phyloP scores from a whole-genome alignment of 1,140 invertebrate genomes.

The Nephotettix cincticeps region DNA sequence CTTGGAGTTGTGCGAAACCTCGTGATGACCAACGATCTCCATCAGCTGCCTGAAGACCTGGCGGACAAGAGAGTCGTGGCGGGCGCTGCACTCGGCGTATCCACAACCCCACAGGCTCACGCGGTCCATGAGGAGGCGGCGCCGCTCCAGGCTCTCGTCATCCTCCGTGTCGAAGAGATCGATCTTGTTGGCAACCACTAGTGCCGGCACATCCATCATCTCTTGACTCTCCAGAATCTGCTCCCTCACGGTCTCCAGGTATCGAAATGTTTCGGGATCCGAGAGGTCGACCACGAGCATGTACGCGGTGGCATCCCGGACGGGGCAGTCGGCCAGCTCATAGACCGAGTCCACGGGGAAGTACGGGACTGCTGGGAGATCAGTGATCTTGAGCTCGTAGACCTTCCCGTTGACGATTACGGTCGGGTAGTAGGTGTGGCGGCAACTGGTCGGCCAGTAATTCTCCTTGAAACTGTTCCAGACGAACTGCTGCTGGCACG shows the following conservation, averaged over 20 bases:
- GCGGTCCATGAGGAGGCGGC: conserved; percentile 80
- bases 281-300: conserved; percentile 91
- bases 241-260: conserved; percentile 82
- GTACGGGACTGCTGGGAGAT: conserved; percentile 81
- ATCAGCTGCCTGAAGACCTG: conserved; percentile 62
- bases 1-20: not conserved
- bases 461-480: conserved; percentile 80
- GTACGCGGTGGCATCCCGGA: conserved; percentile 87
- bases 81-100: conserved; percentile 92
- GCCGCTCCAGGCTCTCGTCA: conserved; percentile 37
- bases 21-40: conserved; percentile 57
- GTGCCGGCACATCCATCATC: conserved; percentile 85
- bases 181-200: conserved; percentile 93
- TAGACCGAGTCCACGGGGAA: conserved; percentile 80
- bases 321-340: conserved; percentile 80
- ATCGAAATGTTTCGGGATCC: conserved; percentile 86
- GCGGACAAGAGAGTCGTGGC: conserved; percentile 76
- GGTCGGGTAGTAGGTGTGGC: conserved; percentile 77
- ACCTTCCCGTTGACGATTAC: conserved; percentile 82
- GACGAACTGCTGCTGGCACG: conserved; percentile 91
- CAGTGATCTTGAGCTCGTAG: conserved; percentile 83
- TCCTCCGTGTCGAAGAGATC: conserved; percentile 60
- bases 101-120: conserved; percentile 94
- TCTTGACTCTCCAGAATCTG: conserved; percentile 90
- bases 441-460: conserved; percentile 71